These are phyloP conservation scores for Menura novaehollandiae DNA, from an alignment of 2,113 vertebrate species.

Conservation along the genomic window DNA sequence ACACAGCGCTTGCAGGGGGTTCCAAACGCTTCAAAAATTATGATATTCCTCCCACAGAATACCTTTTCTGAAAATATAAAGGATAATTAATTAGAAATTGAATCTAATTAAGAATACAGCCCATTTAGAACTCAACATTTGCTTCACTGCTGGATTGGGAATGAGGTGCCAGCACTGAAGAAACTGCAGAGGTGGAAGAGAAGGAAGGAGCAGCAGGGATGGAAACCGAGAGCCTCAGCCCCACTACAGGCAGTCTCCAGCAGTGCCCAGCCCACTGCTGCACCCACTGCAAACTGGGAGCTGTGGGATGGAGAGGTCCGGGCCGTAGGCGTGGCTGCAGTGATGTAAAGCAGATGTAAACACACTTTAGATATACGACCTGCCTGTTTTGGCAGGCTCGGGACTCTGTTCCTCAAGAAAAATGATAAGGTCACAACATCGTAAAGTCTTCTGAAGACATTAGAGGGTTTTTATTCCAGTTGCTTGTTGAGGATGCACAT, in stretches of 20 bases:
- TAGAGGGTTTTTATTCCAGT: neutral
- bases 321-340: neutral
- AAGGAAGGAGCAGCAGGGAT: neutral
- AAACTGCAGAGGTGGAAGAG: neutral
- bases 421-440: neutral
- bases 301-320: neutral
- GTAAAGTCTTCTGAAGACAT: neutral
- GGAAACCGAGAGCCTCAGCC: neutral
- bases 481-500: neutral
- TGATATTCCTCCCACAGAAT: neutral
- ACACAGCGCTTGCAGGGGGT: neutral
- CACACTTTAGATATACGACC: neutral
- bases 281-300: neutral
- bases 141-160: neutral
- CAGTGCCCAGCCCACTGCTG: neutral
- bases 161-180: rapidly evolving
- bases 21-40: neutral
- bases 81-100: neutral
- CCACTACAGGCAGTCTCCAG: neutral
- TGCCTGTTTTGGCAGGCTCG: neutral
- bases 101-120: neutral
- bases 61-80: neutral
- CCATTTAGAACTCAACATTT: neutral
- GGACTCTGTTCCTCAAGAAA: neutral
- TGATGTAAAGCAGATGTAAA: neutral